phyloP scores from a whole-genome alignment of 2,113 vertebrate species.

The Ageneiosus marmoratus region DNA sequence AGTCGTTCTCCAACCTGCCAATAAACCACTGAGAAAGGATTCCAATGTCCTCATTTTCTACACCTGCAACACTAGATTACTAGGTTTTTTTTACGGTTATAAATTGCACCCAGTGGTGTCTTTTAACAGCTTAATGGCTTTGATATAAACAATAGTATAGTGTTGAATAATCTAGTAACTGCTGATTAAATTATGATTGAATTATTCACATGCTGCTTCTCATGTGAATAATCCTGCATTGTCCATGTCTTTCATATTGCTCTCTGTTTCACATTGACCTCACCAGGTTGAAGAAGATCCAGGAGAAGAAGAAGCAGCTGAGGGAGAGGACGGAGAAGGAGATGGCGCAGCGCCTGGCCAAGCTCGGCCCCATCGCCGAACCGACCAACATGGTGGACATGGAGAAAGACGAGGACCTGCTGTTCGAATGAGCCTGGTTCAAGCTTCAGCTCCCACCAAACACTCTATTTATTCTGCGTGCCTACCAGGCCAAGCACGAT shows the following conservation, averaged over 20 bases:
- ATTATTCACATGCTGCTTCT: neutral
- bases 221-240: neutral
- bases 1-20: neutral
- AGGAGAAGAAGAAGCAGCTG: slow-evolving; percentile 97
- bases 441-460: slow-evolving; percentile 13
- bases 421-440: slow-evolving; percentile 83
- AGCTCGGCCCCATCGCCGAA: slow-evolving; percentile 76
- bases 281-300: slow-evolving; percentile 95
- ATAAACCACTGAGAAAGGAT: neutral
- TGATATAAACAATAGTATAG: neutral
- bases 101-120: neutral
- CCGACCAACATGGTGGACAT: slow-evolving; percentile 89
- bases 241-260: neutral
- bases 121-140: neutral
- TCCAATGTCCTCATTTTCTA: neutral
- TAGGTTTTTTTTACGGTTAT: no score
- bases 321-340: slow-evolving; percentile 85
- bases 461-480: slow-evolving; percentile 73
- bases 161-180: neutral
- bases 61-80: neutral
- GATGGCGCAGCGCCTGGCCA: slow-evolving; percentile 74
- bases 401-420: slow-evolving; percentile 90
- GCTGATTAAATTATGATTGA: neutral
- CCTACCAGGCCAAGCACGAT: slow-evolving; percentile 57
- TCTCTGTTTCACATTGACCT: neutral